phyloP scores from a whole-genome alignment of 2,113 vertebrate genomes.

The Lontra canadensis region DNA sequence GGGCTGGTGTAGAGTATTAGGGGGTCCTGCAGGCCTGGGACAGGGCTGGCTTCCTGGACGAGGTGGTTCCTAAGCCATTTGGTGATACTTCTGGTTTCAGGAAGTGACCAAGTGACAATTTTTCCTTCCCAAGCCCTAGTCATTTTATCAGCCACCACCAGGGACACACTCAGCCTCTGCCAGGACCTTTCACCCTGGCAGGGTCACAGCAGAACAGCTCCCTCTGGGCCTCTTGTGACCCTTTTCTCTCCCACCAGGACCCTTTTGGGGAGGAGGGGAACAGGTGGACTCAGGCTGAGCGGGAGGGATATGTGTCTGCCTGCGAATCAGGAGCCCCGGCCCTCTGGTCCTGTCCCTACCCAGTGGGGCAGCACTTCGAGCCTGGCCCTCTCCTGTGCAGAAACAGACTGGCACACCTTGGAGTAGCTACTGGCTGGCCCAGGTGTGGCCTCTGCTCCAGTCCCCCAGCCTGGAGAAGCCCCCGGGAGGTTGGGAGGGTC shows the following conservation, averaged over 20 bases:
- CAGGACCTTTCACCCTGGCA: not conserved
- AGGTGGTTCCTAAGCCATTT: not conserved
- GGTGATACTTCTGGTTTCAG: not conserved
- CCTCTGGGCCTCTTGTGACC: not conserved
- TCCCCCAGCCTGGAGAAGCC: not conserved
- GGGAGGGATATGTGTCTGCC: not conserved
- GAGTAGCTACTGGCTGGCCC: not conserved
- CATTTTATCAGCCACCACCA: not conserved
- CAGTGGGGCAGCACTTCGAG: not conserved
- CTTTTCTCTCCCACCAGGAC: not conserved
- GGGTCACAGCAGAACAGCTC: not conserved
- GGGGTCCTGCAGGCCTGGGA: not conserved
- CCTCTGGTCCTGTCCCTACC: not conserved
- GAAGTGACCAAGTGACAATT: not conserved
- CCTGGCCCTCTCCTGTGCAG: not conserved
- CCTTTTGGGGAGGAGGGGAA: not conserved
- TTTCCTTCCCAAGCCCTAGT: not conserved
- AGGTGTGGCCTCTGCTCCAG: not conserved
- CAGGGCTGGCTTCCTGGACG: not conserved
- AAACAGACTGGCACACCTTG: not conserved
- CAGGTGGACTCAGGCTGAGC: not conserved
- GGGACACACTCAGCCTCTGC: not conserved
- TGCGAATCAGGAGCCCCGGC: not conserved
- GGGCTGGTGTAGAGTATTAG: not conserved
- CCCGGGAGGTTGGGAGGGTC: not conserved